Percentiles rank a stretch among this genome's conserved stretches.
phyloP scores from a whole-genome alignment of 1,140 invertebrate genomes.

The Probaryconus sp. region DNA sequence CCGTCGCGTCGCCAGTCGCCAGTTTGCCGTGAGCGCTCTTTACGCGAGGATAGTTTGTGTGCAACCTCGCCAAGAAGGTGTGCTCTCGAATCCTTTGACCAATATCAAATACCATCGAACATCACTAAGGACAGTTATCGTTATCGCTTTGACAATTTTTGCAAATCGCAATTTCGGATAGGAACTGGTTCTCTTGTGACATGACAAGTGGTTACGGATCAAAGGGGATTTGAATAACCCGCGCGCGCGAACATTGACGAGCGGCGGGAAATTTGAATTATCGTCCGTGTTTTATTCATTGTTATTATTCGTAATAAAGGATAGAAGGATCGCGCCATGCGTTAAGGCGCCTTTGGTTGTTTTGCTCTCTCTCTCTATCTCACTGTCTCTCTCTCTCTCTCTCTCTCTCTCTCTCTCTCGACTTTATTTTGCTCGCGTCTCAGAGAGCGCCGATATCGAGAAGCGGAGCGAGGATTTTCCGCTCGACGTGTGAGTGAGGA shows the following conservation, averaged over 20 bases:
- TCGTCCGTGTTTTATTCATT: no score
- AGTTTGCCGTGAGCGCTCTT: constrained; percentile 77
- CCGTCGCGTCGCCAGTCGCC: constrained; percentile 73
- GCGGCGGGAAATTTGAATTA: constrained; percentile 9
- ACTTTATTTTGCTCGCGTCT: constrained; percentile 52
- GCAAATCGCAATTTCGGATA: no score
- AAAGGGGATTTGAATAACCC: not conserved
- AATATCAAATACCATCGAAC: no score
- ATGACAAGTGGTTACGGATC: constrained; percentile 45
- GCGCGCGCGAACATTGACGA: not conserved
- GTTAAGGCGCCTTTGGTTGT: constrained; percentile 54
- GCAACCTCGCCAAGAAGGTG: constrained; percentile 17
- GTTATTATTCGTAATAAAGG: no score
- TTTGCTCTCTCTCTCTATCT: no score
- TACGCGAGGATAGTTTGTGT: constrained; percentile 69
- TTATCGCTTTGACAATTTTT: no score
- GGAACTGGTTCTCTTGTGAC: no score
- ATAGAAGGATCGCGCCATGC: constrained; percentile 65
- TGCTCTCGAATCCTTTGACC: not conserved
- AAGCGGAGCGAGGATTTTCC: constrained; percentile 63
- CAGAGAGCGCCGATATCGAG: constrained; percentile 41
- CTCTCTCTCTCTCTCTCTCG: no score
- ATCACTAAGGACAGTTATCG: no score
- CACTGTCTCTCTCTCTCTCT: no score
- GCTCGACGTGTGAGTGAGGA: constrained; percentile 62